Evolutionary conservation across 2,113 vertebrate genomes (phyloP).

Genomic region (Axis porcinus): DNA sequence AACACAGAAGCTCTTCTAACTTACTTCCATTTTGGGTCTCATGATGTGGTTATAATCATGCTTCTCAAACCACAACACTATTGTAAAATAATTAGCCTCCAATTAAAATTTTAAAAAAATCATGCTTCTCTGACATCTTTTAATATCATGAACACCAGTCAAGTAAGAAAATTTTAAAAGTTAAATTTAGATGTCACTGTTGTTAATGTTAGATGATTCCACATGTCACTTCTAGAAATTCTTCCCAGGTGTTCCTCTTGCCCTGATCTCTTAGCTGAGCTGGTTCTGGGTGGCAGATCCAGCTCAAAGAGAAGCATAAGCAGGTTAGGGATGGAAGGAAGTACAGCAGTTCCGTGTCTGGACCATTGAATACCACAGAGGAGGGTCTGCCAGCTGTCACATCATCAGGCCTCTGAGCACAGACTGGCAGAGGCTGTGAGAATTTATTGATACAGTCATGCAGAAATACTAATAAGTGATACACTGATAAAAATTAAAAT

Average conservation of each 20-base stretch:
- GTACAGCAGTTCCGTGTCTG: background rate
- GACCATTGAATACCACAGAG: background rate
- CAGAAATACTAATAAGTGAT: background rate
- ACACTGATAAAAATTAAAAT: background rate
- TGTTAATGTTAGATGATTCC: background rate
- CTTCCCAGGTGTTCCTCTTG: background rate
- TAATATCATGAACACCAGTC: background rate
- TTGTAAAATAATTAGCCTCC: too few species aligned
- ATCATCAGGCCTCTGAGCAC: background rate
- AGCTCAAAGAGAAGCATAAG: background rate
- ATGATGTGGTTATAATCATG: background rate
- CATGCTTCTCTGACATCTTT: background rate
- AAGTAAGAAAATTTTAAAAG: background rate
- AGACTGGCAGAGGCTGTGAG: background rate
- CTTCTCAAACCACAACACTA: background rate
- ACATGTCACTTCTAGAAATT: background rate
- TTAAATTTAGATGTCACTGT: background rate
- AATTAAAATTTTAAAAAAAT: background rate
- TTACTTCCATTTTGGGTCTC: background rate
- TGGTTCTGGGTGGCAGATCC: background rate
- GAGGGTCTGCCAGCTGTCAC: background rate
- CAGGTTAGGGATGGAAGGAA: background rate
- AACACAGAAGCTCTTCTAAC: background rate
- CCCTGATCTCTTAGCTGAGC: background rate
- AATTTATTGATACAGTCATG: too few species aligned